These are phyloP conservation scores for Sebastes kiyomatsui DNA, from an alignment of 2,797 vertebrate species.

Conservation along the genomic window DNA sequence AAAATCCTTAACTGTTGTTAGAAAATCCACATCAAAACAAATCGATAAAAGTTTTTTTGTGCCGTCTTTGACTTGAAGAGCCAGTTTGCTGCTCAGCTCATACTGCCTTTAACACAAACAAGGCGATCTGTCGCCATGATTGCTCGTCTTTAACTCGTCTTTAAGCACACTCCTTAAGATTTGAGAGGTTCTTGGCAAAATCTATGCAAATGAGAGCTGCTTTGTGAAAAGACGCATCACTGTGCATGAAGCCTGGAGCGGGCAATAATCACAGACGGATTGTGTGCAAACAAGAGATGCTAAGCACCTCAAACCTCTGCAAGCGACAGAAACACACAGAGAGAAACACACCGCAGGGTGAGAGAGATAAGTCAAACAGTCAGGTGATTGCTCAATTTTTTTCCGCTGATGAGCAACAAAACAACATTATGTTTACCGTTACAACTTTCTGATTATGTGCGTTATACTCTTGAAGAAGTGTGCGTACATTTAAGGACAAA, in stretches of 20 bases:
- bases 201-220: conserved; percentile 76
- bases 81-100: conserved; percentile 46
- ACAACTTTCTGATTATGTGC: conserved; percentile 24
- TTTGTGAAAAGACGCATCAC: conserved; percentile 64
- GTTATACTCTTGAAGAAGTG: background rate
- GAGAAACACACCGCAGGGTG: conserved; percentile 17
- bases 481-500: background rate
- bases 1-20: conserved; percentile 22
- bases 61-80: conserved; percentile 34
- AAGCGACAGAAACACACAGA: conserved; percentile 49
- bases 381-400: conserved; percentile 51
- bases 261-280: conserved; percentile 79
- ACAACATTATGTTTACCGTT: conserved; percentile 23
- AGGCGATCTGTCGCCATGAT: conserved; percentile 60
- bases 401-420: conserved; percentile 49
- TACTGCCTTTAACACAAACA: conserved; percentile 59
- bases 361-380: conserved; percentile 47
- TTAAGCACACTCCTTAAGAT: conserved; percentile 54
- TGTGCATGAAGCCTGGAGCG: conserved; percentile 55
- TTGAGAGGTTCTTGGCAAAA: conserved; percentile 63
- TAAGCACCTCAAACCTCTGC: conserved; percentile 75
- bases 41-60: conserved; percentile 40
- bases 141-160: conserved; percentile 63
- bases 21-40: conserved; percentile 50
- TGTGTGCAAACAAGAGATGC: conserved; percentile 84